phyloP scores from a whole-genome alignment of 2,113 vertebrate genomes.

The Tiliqua scincoides region DNA sequence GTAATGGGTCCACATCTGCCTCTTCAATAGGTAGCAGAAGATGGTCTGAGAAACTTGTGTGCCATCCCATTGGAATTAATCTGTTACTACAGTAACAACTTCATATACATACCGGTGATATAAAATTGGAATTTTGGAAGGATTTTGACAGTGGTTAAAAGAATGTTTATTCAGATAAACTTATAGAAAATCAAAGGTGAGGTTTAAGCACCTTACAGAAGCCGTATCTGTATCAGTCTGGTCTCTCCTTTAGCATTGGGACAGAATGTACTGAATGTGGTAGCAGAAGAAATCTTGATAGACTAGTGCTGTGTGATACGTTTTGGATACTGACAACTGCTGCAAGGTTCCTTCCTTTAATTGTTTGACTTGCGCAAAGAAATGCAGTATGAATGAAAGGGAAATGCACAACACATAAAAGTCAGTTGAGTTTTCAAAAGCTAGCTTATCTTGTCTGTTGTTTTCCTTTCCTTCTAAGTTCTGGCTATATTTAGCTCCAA shows the following conservation, averaged over 20 bases:
- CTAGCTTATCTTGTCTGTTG: neutral
- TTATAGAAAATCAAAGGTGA: slow-evolving; percentile 44
- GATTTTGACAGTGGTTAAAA: slow-evolving; percentile 46
- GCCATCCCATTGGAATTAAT: neutral
- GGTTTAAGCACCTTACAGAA: slow-evolving; percentile 53
- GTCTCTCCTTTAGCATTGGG: neutral
- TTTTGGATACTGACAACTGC: slow-evolving; percentile 35
- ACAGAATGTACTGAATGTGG: slow-evolving; percentile 31
- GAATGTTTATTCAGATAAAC: slow-evolving; percentile 58
- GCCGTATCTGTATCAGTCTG: slow-evolving; percentile 21
- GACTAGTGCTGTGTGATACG: slow-evolving; percentile 9
- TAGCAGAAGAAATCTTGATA: slow-evolving; percentile 28
- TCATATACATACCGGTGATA: neutral
- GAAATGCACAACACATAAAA: neutral
- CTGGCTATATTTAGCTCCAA: neutral
- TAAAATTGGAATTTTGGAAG: neutral
- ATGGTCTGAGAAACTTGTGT: neutral
- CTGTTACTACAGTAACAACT: neutral
- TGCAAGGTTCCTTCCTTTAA: slow-evolving; percentile 36
- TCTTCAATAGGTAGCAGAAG: neutral
- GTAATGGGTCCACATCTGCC: neutral
- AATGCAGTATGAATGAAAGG: neutral
- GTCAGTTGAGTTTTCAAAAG: neutral
- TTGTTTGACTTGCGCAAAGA: slow-evolving; percentile 43
- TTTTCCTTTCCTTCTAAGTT: neutral